phyloP scores from a whole-genome alignment of 2,888 invertebrate species.

The Drosophila flavopinicola region DNA sequence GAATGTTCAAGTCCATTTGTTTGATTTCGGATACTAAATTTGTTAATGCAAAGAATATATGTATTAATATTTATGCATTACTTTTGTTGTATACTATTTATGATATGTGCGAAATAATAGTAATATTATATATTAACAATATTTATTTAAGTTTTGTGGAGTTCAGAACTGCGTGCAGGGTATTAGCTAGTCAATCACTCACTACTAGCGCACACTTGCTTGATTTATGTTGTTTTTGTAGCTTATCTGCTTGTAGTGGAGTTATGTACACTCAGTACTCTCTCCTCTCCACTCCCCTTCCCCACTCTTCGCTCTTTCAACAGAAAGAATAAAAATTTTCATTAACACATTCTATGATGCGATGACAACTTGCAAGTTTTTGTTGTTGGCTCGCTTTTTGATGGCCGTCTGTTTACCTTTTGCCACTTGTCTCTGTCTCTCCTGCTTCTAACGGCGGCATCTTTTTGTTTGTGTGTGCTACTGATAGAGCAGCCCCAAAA shows the following conservation, averaged over 20 bases:
- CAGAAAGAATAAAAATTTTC: conserved; percentile 36
- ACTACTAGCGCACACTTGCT: neutral
- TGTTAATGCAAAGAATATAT: no score
- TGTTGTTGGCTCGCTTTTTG: conserved; percentile 34
- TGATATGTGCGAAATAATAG: no score
- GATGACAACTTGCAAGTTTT: conserved; percentile 34
- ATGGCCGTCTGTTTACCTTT: conserved; percentile 42
- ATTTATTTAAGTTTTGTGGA: no score
- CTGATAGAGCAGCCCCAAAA: neutral
- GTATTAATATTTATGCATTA: no score
- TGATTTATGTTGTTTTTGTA: conserved; percentile 51
- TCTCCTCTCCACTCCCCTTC: neutral
- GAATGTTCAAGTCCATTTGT: no score
- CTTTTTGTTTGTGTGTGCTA: conserved; percentile 27
- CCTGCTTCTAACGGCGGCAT: conserved; percentile 33
- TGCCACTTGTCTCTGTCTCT: conserved; percentile 23
- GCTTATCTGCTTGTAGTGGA: conserved; percentile 55
- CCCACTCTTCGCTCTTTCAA: neutral
- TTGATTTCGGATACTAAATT: no score
- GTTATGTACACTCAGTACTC: conserved; percentile 1
- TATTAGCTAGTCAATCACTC: neutral
- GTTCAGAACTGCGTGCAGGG: neutral
- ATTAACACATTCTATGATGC: conserved; percentile 48
- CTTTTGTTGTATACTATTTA: no score
- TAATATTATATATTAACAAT: no score